phyloP scores from a whole-genome alignment of 1,140 invertebrate species.

The Sinella curviseta region DNA sequence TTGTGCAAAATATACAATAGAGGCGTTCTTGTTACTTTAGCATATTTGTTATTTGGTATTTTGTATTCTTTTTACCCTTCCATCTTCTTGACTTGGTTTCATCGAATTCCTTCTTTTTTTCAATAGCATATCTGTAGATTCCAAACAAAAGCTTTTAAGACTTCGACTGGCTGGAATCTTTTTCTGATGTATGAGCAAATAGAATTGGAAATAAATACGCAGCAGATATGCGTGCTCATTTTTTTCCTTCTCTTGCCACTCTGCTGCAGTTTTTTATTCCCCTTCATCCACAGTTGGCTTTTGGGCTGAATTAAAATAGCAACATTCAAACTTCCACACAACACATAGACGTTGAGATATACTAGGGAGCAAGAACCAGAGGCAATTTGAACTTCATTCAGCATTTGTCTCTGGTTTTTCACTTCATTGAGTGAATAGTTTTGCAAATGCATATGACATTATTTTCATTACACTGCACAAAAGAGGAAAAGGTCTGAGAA shows the following conservation, averaged over 20 bases:
- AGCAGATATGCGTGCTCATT: background rate
- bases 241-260: background rate
- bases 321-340: background rate
- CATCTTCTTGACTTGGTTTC: background rate
- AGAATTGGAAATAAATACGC: background rate
- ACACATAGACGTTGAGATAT: background rate
- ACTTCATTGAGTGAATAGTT: background rate
- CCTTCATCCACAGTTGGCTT: background rate
- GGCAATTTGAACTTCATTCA: slow-evolving; percentile 16
- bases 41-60: too few species aligned
- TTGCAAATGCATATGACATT: background rate
- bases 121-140: background rate
- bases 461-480: background rate
- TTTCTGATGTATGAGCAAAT: background rate
- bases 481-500: background rate
- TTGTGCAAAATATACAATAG: background rate
- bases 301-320: slow-evolving; percentile 1
- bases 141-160: background rate
- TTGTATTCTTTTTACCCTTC: too few species aligned
- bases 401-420: background rate
- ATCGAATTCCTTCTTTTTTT: background rate
- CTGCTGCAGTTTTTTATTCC: background rate
- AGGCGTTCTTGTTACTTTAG: too few species aligned
- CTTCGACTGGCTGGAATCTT: background rate
- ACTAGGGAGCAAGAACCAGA: background rate